phyloP scores from a whole-genome alignment of 2,888 invertebrate genomes.

The Netelia melanura region DNA sequence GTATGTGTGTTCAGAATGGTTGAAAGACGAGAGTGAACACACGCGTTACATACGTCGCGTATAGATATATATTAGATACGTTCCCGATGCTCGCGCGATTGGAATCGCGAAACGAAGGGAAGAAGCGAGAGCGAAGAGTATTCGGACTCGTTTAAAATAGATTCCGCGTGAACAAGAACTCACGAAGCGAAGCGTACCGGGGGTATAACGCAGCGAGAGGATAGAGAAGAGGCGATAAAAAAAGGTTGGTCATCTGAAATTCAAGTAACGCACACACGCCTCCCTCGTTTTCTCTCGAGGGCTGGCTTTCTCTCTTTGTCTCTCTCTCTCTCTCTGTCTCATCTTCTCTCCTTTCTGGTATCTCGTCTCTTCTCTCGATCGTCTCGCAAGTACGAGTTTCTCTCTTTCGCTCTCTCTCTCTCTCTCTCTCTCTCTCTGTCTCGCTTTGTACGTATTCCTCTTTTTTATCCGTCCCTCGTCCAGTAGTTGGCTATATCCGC shows the following conservation, averaged over 20 bases:
- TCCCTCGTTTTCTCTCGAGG: slow-evolving; percentile 66
- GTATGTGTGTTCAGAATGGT: slow-evolving; percentile 14
- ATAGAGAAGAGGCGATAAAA: slow-evolving; percentile 6
- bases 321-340: not conserved
- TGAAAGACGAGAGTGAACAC: slow-evolving; percentile 40
- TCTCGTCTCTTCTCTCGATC: slow-evolving; percentile 24
- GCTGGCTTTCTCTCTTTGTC: slow-evolving; percentile 46
- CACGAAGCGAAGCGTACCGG: slow-evolving; percentile 51
- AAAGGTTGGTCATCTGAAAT: slow-evolving; percentile 70
- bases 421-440: slow-evolving; percentile 24
- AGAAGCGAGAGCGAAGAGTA: slow-evolving; percentile 67
- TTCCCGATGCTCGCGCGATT: slow-evolving; percentile 46
- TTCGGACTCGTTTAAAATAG: slow-evolving; percentile 73
- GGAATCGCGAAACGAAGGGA: slow-evolving; percentile 68
- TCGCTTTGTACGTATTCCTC: slow-evolving; percentile 31
- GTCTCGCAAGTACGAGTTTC: slow-evolving; percentile 57
- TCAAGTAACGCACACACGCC: slow-evolving; percentile 71
- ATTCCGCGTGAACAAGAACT: slow-evolving; percentile 71
- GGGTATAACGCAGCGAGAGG: slow-evolving; percentile 12
- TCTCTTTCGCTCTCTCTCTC: slow-evolving; percentile 25
- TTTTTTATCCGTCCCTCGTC: slow-evolving; percentile 36
- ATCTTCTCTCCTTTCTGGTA: slow-evolving; percentile 7
- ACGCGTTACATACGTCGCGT: slow-evolving; percentile 61
- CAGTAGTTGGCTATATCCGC: slow-evolving; percentile 39
- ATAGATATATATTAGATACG: slow-evolving; percentile 25